phyloP scores from a whole-genome alignment of 2,888 invertebrate genomes.

The Alloplasta piceator region DNA sequence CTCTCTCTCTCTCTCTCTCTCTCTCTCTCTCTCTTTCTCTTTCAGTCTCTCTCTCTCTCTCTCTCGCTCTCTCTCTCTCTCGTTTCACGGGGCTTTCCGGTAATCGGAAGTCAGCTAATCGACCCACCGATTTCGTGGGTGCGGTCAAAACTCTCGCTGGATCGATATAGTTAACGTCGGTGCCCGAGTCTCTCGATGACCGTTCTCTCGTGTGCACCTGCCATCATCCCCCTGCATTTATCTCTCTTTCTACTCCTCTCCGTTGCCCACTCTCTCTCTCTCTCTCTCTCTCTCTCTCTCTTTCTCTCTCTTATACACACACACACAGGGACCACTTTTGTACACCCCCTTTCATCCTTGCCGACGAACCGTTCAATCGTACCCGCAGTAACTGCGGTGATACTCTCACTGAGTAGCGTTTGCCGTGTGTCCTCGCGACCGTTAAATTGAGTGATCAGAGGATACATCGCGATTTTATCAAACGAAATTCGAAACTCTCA shows the following conservation, averaged over 20 bases:
- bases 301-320: constrained; percentile 60
- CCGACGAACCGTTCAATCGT: constrained; percentile 33
- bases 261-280: constrained; percentile 7
- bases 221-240: constrained; percentile 40
- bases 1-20: not conserved
- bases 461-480: constrained; percentile 74
- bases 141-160: constrained; percentile 44
- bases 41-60: not conserved
- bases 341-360: constrained; percentile 19
- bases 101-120: constrained; percentile 65
- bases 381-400: not conserved
- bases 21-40: constrained; percentile 6
- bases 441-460: constrained; percentile 26
- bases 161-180: constrained; percentile 33
- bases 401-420: not conserved
- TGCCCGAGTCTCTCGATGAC: constrained; percentile 11
- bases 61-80: not conserved
- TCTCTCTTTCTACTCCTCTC: constrained; percentile 3
- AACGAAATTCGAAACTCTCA: constrained; percentile 74
- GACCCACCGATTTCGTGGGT: constrained; percentile 53
- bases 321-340: not conserved
- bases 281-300: constrained; percentile 44
- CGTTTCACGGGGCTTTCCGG: constrained; percentile 62
- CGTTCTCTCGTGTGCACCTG: constrained; percentile 53
- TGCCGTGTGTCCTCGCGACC: constrained; percentile 14